Conservation (phyloP, 2,888 invertebrate species). For the Phoronis australis region DNA sequence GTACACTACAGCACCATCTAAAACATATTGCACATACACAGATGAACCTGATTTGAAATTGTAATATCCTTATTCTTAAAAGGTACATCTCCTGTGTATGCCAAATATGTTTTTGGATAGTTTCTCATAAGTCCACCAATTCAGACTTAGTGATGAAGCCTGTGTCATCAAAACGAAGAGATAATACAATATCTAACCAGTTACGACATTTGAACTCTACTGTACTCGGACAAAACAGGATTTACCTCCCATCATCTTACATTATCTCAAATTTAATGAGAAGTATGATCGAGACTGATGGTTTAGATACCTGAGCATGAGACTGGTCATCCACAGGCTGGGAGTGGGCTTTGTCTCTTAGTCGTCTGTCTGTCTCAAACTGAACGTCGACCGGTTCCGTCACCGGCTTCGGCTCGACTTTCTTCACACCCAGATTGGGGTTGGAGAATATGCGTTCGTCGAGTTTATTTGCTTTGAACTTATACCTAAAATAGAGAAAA, state of each 20-base stretch:
- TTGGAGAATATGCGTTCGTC: constrained; percentile 61
- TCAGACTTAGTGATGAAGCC: no score
- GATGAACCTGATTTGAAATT: no score
- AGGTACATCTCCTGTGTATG: no score
- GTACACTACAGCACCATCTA: no score
- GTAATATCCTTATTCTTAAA: no score
- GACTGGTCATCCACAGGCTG: constrained; percentile 58
- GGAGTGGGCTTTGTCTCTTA: constrained; percentile 13
- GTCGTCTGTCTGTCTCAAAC: constrained; percentile 5
- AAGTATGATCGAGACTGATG: constrained; percentile 48
- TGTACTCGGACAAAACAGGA: no score
- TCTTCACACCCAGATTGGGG: constrained; percentile 52
- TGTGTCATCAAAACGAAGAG: no score
- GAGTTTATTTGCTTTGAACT: constrained; percentile 66
- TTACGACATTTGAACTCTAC: no score
- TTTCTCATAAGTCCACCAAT: no score
- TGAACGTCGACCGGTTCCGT: constrained; percentile 63
- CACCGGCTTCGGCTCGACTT: constrained; percentile 56
- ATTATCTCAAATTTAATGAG: constrained; percentile 34
- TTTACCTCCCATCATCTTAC: constrained; percentile 23
- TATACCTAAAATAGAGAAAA: constrained; percentile 57
- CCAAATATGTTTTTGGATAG: no score
- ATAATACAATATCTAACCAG: no score
- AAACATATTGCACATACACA: no score
- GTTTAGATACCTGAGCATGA: constrained; percentile 59